These are phyloP conservation scores for Petaurus breviceps DNA, from an alignment of 2,113 vertebrate genomes.

Conservation along the genomic window DNA sequence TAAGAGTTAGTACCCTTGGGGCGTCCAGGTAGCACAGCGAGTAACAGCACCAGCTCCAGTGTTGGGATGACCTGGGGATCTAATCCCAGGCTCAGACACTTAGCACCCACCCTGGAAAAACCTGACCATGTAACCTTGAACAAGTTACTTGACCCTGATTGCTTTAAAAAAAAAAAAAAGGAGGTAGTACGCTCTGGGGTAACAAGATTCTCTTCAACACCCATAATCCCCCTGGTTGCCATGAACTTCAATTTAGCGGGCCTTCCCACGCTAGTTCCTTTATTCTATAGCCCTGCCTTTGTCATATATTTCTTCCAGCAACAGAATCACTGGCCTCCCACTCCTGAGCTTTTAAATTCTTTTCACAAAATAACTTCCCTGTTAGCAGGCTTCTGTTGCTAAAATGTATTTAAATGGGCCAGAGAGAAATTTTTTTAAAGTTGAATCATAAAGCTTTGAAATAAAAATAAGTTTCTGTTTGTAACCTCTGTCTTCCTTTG, in stretches of 20 bases:
- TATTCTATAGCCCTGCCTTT: neutral
- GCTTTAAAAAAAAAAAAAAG: too few species aligned
- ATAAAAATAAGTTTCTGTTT: conserved; percentile 70
- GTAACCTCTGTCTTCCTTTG: conserved; percentile 77
- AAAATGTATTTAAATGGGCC: conserved; percentile 64
- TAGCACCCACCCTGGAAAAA: too few species aligned
- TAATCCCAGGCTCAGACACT: too few species aligned
- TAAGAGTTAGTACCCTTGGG: neutral
- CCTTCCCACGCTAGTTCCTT: neutral
- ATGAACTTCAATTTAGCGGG: neutral
- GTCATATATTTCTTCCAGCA: neutral
- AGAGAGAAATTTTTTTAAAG: conserved; percentile 70
- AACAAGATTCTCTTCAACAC: neutral
- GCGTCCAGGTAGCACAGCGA: too few species aligned
- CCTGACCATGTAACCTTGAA: too few species aligned
- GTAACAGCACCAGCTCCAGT: too few species aligned
- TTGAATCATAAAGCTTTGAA: conserved; percentile 76
- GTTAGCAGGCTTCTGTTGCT: conserved; percentile 65
- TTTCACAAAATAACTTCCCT: conserved; percentile 26
- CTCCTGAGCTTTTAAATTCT: conserved; percentile 6
- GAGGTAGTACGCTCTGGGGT: too few species aligned
- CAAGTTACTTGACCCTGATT: too few species aligned
- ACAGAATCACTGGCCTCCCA: neutral
- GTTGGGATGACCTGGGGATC: too few species aligned
- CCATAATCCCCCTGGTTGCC: neutral